Evolutionary conservation across 2,797 vertebrate genomes (phyloP).

Genomic region (Chiloscyllium punctatum): DNA sequence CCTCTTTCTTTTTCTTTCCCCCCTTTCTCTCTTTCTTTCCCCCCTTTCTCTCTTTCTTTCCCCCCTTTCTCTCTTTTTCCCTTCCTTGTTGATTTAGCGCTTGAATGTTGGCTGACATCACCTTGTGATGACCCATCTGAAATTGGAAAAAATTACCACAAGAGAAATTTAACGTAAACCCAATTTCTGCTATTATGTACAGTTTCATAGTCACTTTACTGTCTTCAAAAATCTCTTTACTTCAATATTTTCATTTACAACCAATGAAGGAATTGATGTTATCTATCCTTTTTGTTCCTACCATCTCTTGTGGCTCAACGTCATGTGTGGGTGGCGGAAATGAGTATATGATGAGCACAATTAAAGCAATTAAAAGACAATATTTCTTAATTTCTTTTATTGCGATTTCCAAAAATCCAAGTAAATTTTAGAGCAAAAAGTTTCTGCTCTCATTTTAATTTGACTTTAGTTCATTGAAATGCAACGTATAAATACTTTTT

Average conservation of each 20-base stretch:
- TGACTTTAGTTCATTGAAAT: not conserved
- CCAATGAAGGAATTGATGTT: constrained; percentile 7
- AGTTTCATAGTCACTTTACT: not conserved
- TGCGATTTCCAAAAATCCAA: too few species aligned
- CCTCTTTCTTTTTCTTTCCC: too few species aligned
- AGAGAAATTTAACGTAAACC: not conserved
- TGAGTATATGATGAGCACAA: not conserved
- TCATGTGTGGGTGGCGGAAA: constrained; percentile 31
- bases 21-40: too few species aligned
- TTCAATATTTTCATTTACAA: not conserved
- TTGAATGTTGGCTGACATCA: not conserved
- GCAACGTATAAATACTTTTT: not conserved
- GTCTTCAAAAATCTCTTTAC: not conserved
- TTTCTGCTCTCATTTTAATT: not conserved
- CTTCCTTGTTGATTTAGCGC: not conserved
- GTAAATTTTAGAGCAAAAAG: not conserved
- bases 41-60: too few species aligned
- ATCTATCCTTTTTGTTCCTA: not conserved
- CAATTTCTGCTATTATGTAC: not conserved
- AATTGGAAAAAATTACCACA: not conserved
- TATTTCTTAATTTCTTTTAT: not conserved
- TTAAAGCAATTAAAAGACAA: not conserved
- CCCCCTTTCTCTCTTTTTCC: too few species aligned
- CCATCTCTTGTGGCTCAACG: not conserved
- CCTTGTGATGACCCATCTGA: not conserved